These are phyloP conservation scores for Cheilosia urbana DNA, from an alignment of 2,888 invertebrate genomes.

Conservation along the genomic window DNA sequence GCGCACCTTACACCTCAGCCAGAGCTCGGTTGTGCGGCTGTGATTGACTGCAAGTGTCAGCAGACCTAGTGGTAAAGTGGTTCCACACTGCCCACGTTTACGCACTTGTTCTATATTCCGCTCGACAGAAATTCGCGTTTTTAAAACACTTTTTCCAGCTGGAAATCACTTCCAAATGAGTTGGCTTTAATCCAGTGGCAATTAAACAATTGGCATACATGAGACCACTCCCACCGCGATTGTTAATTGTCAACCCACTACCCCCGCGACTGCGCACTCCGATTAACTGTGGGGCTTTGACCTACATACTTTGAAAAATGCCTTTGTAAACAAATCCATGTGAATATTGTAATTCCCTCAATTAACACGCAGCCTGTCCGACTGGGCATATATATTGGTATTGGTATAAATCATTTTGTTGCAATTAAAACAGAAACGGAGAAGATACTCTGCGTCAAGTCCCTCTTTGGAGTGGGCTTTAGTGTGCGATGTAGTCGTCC, in stretches of 20 bases:
- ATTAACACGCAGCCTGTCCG: conserved; percentile 24
- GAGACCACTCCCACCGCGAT: conserved; percentile 19
- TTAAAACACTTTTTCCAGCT: background rate
- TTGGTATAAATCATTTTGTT: conserved; percentile 54
- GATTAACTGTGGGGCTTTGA: conserved; percentile 33
- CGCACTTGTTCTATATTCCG: conserved; percentile 25
- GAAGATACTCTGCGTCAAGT: conserved; percentile 23
- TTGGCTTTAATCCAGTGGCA: conserved; percentile 28
- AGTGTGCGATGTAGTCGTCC: background rate
- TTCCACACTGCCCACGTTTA: conserved; percentile 20
- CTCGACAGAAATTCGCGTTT: background rate
- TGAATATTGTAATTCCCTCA: conserved; percentile 25
- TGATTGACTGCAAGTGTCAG: conserved; percentile 41
- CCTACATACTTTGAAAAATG: conserved; percentile 24
- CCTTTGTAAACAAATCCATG: conserved; percentile 10
- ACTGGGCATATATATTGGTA: background rate
- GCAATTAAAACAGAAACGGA: conserved; percentile 38
- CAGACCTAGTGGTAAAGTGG: conserved; percentile 20
- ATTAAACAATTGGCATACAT: conserved; percentile 22
- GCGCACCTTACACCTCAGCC: background rate
- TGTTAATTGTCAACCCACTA: conserved; percentile 6
- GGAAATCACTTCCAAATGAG: conserved; percentile 11
- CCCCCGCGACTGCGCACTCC: background rate
- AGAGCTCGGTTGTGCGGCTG: background rate
- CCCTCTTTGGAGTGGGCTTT: conserved; percentile 11